phyloP scores from a whole-genome alignment of 2,888 invertebrate species.

The Diarsia mendica region DNA sequence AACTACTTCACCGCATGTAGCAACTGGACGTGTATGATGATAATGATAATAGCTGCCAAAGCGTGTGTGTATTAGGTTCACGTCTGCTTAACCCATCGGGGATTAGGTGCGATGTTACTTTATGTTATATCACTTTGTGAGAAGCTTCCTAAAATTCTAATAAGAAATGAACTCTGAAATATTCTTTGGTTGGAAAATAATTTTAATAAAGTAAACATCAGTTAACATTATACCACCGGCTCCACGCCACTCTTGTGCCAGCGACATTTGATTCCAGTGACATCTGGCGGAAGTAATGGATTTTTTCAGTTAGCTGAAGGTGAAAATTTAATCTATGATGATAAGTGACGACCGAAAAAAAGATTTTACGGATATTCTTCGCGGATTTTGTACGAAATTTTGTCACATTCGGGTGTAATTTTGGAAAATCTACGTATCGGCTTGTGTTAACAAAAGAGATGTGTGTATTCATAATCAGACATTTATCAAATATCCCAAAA shows the following conservation, averaged over 20 bases:
- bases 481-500: neutral
- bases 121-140: too few relatives aligned
- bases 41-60: too few relatives aligned
- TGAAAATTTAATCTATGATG: slow-evolving; percentile 90
- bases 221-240: slow-evolving; percentile 37
- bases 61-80: too few relatives aligned
- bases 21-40: too few relatives aligned
- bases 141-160: neutral
- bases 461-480: neutral
- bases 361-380: slow-evolving; percentile 73
- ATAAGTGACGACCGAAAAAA: slow-evolving; percentile 84
- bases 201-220: neutral
- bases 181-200: neutral
- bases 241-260: slow-evolving; percentile 74
- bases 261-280: slow-evolving; percentile 89
- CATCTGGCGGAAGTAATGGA: slow-evolving; percentile 90
- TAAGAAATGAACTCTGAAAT: neutral
- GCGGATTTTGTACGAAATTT: slow-evolving; percentile 54
- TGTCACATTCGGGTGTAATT: slow-evolving; percentile 26
- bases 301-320: slow-evolving; percentile 91
- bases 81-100: too few relatives aligned
- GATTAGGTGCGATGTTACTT: too few relatives aligned
- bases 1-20: too few relatives aligned
- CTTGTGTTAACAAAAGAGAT: neutral
- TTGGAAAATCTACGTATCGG: neutral